phyloP scores from a whole-genome alignment of 1,140 invertebrate species.

The Brachionus plicatilis region DNA sequence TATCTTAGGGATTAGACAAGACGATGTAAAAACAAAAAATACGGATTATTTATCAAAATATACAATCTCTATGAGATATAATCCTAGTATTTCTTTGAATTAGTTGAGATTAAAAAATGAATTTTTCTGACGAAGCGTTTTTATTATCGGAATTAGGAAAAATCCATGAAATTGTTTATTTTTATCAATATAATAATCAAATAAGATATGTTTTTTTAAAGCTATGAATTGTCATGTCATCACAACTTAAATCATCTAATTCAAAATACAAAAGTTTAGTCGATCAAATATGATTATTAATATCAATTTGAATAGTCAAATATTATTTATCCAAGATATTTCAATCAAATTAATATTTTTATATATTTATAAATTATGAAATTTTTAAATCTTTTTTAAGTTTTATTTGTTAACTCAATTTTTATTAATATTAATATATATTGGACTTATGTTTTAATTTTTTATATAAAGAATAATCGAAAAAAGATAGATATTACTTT shows the following conservation, averaged over 20 bases:
- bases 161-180: neutral
- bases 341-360: too few relatives aligned
- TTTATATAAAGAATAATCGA: too few relatives aligned
- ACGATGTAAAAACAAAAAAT: neutral
- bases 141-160: neutral
- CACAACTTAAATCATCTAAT: neutral
- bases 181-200: neutral
- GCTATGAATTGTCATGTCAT: neutral
- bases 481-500: too few relatives aligned
- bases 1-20: neutral
- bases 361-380: too few relatives aligned
- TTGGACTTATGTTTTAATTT: too few relatives aligned
- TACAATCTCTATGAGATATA: neutral
- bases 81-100: neutral
- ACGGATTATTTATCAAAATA: neutral
- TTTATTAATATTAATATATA: too few relatives aligned
- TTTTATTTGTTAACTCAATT: too few relatives aligned
- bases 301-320: too few relatives aligned
- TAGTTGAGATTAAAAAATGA: neutral
- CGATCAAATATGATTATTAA: too few relatives aligned
- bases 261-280: too few relatives aligned
- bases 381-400: too few relatives aligned
- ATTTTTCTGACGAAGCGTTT: neutral
- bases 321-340: too few relatives aligned
- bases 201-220: neutral